Conservation (phyloP, 2,888 invertebrate genomes). For the Drosophila limbata region DNA sequence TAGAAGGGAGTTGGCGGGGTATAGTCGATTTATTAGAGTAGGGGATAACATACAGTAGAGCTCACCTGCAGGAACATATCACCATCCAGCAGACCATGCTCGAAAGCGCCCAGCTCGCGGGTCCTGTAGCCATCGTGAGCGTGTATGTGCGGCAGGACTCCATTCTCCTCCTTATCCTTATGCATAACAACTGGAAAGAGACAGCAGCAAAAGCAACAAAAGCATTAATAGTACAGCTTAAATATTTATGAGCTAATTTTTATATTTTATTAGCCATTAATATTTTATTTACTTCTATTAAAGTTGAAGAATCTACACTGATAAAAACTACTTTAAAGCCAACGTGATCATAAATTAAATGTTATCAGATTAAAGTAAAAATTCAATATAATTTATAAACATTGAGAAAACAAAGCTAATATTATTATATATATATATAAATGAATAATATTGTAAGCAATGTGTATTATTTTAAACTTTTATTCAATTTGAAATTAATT, state of each 20-base stretch:
- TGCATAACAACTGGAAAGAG: constrained; percentile 94
- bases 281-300: constrained; percentile 42
- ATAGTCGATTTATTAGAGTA: neutral
- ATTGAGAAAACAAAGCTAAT: too few species aligned
- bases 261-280: constrained; percentile 73
- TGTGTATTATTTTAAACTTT: too few species aligned
- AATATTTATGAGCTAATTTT: constrained; percentile 59
- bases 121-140: constrained; percentile 88
- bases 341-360: neutral
- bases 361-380: neutral
- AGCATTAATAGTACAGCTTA: constrained; percentile 32
- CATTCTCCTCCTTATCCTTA: constrained; percentile 96
- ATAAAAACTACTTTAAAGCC: neutral
- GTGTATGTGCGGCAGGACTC: constrained; percentile 88
- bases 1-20: neutral
- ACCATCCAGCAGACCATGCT: constrained; percentile 95
- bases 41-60: neutral
- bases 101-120: constrained; percentile 93
- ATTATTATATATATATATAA: too few species aligned
- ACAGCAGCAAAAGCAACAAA: neutral
- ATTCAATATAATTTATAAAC: neutral
- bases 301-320: constrained; percentile 5
- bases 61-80: constrained; percentile 97
- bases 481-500: too few species aligned
- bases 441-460: too few species aligned